These are phyloP conservation scores for Adineta ricciae DNA, from an alignment of 2,888 invertebrate species.

Conservation along the genomic window DNA sequence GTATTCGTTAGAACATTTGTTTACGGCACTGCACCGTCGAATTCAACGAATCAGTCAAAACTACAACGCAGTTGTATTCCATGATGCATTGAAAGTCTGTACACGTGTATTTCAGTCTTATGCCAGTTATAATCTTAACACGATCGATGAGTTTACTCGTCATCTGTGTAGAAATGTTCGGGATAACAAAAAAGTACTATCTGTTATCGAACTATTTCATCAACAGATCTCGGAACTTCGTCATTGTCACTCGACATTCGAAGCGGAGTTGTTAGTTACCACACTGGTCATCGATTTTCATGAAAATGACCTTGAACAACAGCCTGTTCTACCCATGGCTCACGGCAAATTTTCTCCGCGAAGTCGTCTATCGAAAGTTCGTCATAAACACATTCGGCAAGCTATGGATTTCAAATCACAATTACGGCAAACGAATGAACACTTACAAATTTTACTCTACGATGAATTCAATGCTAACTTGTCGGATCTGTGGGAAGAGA, in stretches of 20 bases:
- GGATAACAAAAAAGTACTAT: not conserved
- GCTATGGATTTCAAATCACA: not conserved
- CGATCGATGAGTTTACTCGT: not conserved
- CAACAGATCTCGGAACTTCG: not conserved
- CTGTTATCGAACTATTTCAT: not conserved
- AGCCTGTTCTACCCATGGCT: not conserved
- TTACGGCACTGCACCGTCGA: not conserved
- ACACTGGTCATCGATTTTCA: conserved; percentile 1
- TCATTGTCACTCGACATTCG: conserved; percentile 4
- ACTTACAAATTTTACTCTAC: not conserved
- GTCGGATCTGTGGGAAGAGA: not conserved
- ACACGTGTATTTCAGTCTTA: not conserved
- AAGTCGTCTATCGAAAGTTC: conserved; percentile 6
- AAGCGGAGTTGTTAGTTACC: conserved; percentile 9
- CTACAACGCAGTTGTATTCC: not conserved
- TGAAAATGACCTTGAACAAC: not conserved
- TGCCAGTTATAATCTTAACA: not conserved
- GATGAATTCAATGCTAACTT: conserved; percentile 10
- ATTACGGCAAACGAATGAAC: not conserved
- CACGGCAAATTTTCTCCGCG: not conserved
- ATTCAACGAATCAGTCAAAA: not conserved
- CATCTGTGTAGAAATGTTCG: not conserved
- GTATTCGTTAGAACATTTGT: conserved; percentile 12
- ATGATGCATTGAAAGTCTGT: not conserved
- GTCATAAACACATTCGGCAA: not conserved